phyloP scores from a whole-genome alignment of 2,113 vertebrate species.

The Siniperca chuatsi region DNA sequence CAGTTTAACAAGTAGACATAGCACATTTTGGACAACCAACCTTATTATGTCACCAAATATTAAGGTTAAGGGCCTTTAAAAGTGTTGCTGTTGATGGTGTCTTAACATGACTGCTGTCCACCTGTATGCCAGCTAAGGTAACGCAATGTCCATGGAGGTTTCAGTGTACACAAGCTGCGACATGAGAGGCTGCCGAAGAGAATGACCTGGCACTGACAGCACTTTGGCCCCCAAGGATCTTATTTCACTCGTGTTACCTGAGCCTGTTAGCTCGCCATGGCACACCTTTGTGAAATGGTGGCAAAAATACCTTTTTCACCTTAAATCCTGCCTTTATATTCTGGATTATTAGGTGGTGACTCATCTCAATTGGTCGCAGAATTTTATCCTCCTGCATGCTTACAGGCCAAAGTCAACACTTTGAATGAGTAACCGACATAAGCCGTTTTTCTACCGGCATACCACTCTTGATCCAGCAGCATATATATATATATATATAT shows the following conservation, averaged over 20 bases:
- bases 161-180: constrained; percentile 14
- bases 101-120: constrained; percentile 64
- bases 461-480: too few species aligned
- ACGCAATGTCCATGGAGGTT: constrained; percentile 30
- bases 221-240: constrained; percentile 17
- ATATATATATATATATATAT: too few species aligned
- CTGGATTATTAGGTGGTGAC: neutral
- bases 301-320: neutral
- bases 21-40: constrained; percentile 70
- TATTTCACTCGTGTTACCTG: constrained; percentile 27
- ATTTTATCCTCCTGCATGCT: neutral
- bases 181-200: constrained; percentile 36
- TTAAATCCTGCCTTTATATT: neutral
- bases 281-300: constrained; percentile 6
- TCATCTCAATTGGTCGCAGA: neutral
- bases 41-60: constrained; percentile 78
- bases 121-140: constrained; percentile 61
- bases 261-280: neutral
- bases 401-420: neutral
- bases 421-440: too few species aligned
- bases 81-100: constrained; percentile 50
- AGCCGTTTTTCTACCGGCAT: too few species aligned
- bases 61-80: constrained; percentile 68
- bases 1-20: constrained; percentile 49
- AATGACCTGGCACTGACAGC: constrained; percentile 38